Evolutionary conservation across 2,113 vertebrate genomes (phyloP).

Genomic region (Catharus fuscescens): DNA sequence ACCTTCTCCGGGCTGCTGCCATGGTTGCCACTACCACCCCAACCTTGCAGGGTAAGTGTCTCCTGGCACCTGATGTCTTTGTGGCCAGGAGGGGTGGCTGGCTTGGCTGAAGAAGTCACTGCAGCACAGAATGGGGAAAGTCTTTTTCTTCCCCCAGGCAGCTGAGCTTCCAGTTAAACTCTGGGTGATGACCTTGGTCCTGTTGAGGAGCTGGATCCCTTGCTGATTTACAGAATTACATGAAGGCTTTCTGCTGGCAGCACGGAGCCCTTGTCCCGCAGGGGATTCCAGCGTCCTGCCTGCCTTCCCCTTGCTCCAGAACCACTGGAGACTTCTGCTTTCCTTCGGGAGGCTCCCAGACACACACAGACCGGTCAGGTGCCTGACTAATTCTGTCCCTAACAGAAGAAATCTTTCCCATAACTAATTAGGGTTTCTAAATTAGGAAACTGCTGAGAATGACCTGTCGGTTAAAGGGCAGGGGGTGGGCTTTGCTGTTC

Average conservation of each 20-base stretch:
- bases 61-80: not conserved
- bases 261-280: accelerated
- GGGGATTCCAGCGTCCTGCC: accelerated
- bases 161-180: not conserved
- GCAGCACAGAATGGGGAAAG: not conserved
- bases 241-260: not conserved
- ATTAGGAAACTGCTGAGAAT: not conserved
- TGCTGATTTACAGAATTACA: not conserved
- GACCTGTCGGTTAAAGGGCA: not conserved
- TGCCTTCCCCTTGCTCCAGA: not conserved
- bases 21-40: not conserved
- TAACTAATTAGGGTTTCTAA: slow-evolving; percentile 15
- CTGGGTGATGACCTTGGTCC: not conserved
- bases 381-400: not conserved
- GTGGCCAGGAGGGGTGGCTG: not conserved
- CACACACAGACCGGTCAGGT: not conserved
- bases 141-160: not conserved
- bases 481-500: not conserved
- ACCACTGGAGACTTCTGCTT: not conserved
- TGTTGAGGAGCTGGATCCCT: not conserved
- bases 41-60: not conserved
- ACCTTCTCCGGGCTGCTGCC: not conserved
- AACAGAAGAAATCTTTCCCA: not conserved
- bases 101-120: not conserved
- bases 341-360: not conserved